phyloP scores from a whole-genome alignment of 1,140 invertebrate species.

The Armadillidium nasatum region DNA sequence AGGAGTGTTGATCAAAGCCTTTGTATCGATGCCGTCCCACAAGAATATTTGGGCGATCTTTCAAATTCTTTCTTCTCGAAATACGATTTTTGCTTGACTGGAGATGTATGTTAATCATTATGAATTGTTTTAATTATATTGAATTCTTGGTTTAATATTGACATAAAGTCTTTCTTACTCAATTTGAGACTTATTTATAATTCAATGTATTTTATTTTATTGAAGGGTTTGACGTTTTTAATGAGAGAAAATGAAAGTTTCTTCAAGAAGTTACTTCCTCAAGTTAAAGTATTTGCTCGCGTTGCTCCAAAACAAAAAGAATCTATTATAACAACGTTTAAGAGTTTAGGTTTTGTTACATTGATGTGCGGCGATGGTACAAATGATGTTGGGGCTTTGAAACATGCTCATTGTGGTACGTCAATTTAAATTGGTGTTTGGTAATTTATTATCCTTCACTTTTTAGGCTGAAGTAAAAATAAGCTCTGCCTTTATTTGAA shows the following conservation, averaged over 20 bases:
- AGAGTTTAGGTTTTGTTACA: slow-evolving; percentile 79
- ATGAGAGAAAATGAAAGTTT: slow-evolving; percentile 61
- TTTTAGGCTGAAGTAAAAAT: too few relatives aligned
- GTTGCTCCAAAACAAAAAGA: slow-evolving; percentile 97
- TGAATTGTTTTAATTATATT: too few relatives aligned
- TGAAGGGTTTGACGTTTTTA: slow-evolving; percentile 65
- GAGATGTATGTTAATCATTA: slow-evolving; percentile 34
- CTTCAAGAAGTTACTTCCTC: slow-evolving; percentile 70
- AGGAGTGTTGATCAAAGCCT: slow-evolving; percentile 32
- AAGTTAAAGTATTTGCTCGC: slow-evolving; percentile 83
- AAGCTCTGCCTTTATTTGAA: too few relatives aligned
- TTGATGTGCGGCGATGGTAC: slow-evolving; percentile 99
- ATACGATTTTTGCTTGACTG: slow-evolving; percentile 43
- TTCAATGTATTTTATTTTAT: too few relatives aligned
- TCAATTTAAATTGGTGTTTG: too few relatives aligned
- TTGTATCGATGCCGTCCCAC: slow-evolving; percentile 53
- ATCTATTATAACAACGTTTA: slow-evolving; percentile 83
- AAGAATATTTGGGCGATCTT: slow-evolving; percentile 50
- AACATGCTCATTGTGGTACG: slow-evolving; percentile 89
- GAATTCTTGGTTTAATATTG: too few relatives aligned
- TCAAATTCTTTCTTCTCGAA: slow-evolving; percentile 19
- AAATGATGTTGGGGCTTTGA: slow-evolving; percentile 99
- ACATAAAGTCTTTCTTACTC: too few relatives aligned
- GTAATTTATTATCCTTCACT: too few relatives aligned
- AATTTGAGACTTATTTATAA: background rate